Percentiles rank a stretch among this genome's conserved stretches.
Evolutionary conservation across 2,888 invertebrate species (phyloP).

Genomic region (Norana najaformis): DNA sequence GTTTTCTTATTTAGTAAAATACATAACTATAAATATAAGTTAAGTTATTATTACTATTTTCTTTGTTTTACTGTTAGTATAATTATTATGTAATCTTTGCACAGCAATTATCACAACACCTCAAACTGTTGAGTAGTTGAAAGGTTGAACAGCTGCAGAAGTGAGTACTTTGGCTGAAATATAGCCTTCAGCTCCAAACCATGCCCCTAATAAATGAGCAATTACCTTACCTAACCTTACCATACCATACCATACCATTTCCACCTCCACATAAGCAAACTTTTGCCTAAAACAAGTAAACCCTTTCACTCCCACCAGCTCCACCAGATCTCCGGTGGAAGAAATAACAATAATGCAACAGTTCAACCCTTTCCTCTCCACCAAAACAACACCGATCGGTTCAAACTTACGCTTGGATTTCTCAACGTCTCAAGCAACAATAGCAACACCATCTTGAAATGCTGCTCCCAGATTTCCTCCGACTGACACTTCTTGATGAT

Average conservation of each 20-base stretch:
- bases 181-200: too few relatives aligned
- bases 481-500: conserved; percentile 27
- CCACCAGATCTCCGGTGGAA: conserved; percentile 53
- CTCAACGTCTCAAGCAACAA: conserved; percentile 61
- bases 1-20: neutral
- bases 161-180: too few relatives aligned
- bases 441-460: conserved; percentile 63
- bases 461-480: conserved; percentile 65
- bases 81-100: too few relatives aligned
- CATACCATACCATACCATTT: too few relatives aligned
- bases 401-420: conserved; percentile 62
- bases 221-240: neutral
- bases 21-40: neutral
- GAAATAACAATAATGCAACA: neutral
- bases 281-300: neutral
- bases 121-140: neutral
- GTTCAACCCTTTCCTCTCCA: neutral
- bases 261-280: neutral
- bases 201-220: neutral
- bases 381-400: neutral
- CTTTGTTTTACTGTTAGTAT: neutral
- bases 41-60: neutral
- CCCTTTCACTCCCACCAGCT: neutral
- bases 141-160: too few relatives aligned
- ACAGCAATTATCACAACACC: too few relatives aligned